A percentile compares a stretch with the other conserved stretches of the same genome.
Conservation (phyloP, 2,797 vertebrate species). For the Harpagifer antarcticus region DNA sequence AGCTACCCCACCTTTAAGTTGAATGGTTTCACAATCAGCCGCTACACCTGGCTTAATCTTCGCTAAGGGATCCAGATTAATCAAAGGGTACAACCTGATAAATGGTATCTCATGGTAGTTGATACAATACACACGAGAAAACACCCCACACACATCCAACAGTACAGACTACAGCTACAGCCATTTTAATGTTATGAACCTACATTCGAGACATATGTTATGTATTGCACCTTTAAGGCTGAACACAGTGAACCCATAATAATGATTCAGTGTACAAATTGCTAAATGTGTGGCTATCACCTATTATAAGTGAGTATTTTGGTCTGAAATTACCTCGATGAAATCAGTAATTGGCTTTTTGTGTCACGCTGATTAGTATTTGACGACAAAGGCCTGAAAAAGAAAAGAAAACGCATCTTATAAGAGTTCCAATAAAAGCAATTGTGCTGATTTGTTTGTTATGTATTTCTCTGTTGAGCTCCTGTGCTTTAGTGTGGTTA, state of each 20-base stretch:
- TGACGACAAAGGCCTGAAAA: slow-evolving; percentile 36
- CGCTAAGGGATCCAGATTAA: too few species aligned
- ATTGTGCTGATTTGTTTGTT: slow-evolving; percentile 29
- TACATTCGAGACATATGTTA: too few species aligned
- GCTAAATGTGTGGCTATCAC: slow-evolving; percentile 17
- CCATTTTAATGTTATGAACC: too few species aligned
- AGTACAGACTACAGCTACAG: too few species aligned
- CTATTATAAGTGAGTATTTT: slow-evolving; percentile 34
- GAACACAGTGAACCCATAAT: not conserved
- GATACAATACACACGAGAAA: too few species aligned
- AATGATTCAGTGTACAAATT: not conserved
- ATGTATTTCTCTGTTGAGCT: slow-evolving; percentile 29
- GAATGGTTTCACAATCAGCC: too few species aligned
- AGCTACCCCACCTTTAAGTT: too few species aligned
- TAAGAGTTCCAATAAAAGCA: slow-evolving; percentile 37
- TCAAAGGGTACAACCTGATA: too few species aligned
- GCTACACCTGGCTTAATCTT: too few species aligned
- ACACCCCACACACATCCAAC: too few species aligned
- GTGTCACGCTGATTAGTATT: slow-evolving; percentile 42
- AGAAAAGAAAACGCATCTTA: slow-evolving; percentile 4
- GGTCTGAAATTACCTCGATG: slow-evolving; percentile 42
- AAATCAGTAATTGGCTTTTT: slow-evolving; percentile 56
- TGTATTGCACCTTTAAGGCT: not conserved
- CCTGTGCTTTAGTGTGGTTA: slow-evolving; percentile 1
- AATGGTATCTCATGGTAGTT: too few species aligned